Percentiles rank a stretch among this genome's conserved stretches.
Conservation (phyloP, 2,888 invertebrate genomes). For the Cantharis rustica region DNA sequence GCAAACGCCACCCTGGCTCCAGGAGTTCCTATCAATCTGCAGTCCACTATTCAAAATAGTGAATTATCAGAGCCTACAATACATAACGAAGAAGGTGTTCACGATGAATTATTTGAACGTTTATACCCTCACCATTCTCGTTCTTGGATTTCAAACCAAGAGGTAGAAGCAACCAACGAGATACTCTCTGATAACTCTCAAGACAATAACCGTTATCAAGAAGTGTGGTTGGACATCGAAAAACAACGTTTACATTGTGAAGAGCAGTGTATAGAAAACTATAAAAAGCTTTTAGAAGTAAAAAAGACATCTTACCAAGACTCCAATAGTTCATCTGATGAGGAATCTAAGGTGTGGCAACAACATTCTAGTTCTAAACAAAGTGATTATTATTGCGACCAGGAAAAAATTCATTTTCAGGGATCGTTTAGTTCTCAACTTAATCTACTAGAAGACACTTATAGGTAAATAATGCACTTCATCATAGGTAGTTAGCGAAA, state of each 20-base stretch:
- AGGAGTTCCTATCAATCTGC: slow-evolving; percentile 49
- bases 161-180: slow-evolving; percentile 15
- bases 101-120: slow-evolving; percentile 16
- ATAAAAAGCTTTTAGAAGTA: slow-evolving; percentile 18
- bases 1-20: slow-evolving; percentile 54
- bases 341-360: slow-evolving; percentile 18
- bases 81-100: slow-evolving; percentile 36
- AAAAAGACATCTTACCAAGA: slow-evolving; percentile 13
- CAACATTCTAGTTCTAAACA: slow-evolving; percentile 8
- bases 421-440: neutral
- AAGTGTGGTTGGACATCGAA: slow-evolving; percentile 28
- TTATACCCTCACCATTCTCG: slow-evolving; percentile 11
- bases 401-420: slow-evolving; percentile 7
- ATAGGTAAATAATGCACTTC: neutral
- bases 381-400: neutral
- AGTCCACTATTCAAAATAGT: slow-evolving; percentile 42
- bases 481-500: neutral
- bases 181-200: slow-evolving; percentile 2
- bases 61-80: slow-evolving; percentile 42
- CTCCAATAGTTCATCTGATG: slow-evolving; percentile 15
- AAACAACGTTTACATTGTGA: slow-evolving; percentile 24
- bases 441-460: neutral
- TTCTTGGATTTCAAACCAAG: slow-evolving; percentile 16
- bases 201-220: slow-evolving; percentile 9
- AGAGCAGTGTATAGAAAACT: slow-evolving; percentile 18